Evolutionary conservation across 2,113 vertebrate genomes (phyloP).

Genomic region (Procapra przewalskii): DNA sequence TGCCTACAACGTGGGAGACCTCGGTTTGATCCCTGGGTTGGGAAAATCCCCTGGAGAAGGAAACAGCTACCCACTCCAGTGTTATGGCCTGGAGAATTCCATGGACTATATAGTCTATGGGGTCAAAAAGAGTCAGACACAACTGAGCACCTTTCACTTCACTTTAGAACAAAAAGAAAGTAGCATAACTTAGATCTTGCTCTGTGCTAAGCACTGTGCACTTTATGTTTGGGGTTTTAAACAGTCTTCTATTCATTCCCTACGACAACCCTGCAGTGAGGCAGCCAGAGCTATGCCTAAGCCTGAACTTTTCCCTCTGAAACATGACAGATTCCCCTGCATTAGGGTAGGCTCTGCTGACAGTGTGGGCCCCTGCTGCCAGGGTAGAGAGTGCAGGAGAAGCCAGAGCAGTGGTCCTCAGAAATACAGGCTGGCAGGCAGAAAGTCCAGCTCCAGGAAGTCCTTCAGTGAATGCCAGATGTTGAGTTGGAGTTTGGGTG

Average conservation of each 20-base stretch:
- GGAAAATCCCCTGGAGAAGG: background rate
- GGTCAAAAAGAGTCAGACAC: accelerated
- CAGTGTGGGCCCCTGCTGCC: background rate
- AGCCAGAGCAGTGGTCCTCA: background rate
- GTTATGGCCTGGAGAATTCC: background rate
- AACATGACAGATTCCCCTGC: background rate
- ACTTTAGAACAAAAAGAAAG: background rate
- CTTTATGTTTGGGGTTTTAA: background rate
- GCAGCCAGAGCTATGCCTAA: background rate
- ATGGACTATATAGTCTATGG: background rate
- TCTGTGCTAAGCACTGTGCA: background rate
- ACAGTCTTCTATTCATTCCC: background rate
- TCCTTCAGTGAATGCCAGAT: background rate
- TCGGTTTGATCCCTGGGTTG: background rate
- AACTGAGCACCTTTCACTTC: background rate
- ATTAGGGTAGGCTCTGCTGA: background rate
- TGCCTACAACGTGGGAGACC: background rate
- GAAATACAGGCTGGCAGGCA: background rate
- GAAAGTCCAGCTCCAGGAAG: background rate
- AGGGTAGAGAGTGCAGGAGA: background rate
- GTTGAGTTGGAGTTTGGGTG: background rate
- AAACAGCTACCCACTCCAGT: background rate
- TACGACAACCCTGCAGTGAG: background rate
- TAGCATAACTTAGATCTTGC: background rate
- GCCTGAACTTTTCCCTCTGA: background rate